A percentile compares a stretch with the other conserved stretches of the same genome.
phyloP scores from a whole-genome alignment of 1,140 invertebrate species.

The Caenorhabditis tropicalis region DNA sequence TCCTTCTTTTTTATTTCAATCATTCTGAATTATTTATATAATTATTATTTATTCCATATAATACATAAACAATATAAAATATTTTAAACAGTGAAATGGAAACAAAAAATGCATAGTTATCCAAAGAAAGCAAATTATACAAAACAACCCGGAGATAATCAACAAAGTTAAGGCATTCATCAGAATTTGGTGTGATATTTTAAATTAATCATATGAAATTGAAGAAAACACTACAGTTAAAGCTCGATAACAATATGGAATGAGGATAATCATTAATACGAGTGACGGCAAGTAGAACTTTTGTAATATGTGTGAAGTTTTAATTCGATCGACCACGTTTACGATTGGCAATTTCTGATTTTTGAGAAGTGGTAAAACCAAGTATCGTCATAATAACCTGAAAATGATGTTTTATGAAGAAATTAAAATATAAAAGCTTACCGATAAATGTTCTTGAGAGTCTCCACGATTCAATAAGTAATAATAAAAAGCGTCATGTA shows the following conservation, averaged over 20 bases:
- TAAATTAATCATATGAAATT: background rate
- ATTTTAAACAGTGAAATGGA: background rate
- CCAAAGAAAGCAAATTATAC: background rate
- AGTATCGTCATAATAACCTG: constrained; percentile 72
- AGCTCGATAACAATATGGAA: constrained; percentile 16
- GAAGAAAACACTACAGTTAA: background rate
- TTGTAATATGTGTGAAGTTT: background rate
- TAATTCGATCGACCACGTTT: constrained; percentile 13
- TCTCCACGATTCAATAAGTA: constrained; percentile 69
- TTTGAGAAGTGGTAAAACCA: constrained; percentile 68
- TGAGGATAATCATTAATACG: background rate
- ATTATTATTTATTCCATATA: constrained; percentile 5
- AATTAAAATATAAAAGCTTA: too few species aligned
- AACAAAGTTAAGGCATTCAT: constrained; percentile 6
- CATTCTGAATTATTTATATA: background rate
- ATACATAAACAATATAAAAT: background rate
- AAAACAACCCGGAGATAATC: background rate
- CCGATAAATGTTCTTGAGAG: constrained; percentile 68
- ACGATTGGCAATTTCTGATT: constrained; percentile 43
- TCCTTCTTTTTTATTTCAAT: background rate
- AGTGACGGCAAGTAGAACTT: background rate
- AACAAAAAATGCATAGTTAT: background rate
- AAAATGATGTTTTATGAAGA: constrained; percentile 32
- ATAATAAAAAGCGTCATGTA: constrained; percentile 72
- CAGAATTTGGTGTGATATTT: background rate